phyloP scores from a whole-genome alignment of 1,140 invertebrate genomes.

The Drosophila kepulauana region DNA sequence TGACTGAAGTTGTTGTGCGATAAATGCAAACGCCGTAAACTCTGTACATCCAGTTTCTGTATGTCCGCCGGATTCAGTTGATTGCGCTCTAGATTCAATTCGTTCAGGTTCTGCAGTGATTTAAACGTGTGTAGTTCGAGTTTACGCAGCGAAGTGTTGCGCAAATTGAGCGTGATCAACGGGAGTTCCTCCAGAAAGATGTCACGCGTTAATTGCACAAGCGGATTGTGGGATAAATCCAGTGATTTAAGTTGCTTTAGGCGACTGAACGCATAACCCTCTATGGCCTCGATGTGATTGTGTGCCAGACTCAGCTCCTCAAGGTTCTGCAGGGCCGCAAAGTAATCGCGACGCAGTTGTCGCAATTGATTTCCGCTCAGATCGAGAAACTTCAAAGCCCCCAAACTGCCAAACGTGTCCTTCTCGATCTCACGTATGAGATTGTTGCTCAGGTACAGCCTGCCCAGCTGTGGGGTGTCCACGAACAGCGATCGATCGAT shows the following conservation, averaged over 20 bases:
- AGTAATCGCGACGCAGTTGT: conserved; percentile 88
- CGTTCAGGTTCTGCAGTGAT: conserved; percentile 88
- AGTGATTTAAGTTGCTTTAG: conserved; percentile 88
- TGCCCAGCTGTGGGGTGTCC: conserved; percentile 90
- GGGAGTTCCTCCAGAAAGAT: conserved; percentile 88
- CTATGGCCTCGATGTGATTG: conserved; percentile 88
- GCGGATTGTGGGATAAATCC: conserved; percentile 89
- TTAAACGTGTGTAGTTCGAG: conserved; percentile 89
- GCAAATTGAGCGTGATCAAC: conserved; percentile 87
- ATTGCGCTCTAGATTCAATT: conserved; percentile 91
- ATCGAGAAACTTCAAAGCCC: conserved; percentile 91
- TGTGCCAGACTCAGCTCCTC: conserved; percentile 89
- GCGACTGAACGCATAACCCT: conserved; percentile 87
- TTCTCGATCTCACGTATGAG: conserved; percentile 92
- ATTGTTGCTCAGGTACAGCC: conserved; percentile 94
- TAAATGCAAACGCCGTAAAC: conserved; percentile 89
- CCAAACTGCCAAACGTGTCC: conserved; percentile 91
- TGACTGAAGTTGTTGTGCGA: conserved; percentile 92
- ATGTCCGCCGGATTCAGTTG: conserved; percentile 89
- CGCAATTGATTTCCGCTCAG: conserved; percentile 90
- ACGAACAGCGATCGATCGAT: conserved; percentile 90
- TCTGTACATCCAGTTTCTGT: conserved; percentile 89
- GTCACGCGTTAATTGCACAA: conserved; percentile 87
- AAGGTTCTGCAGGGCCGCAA: conserved; percentile 87
- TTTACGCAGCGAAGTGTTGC: conserved; percentile 85